Percentiles rank a stretch among this genome's conserved stretches.
phyloP scores from a whole-genome alignment of 2,888 invertebrate genomes.

The Agriopis leucophaearia region DNA sequence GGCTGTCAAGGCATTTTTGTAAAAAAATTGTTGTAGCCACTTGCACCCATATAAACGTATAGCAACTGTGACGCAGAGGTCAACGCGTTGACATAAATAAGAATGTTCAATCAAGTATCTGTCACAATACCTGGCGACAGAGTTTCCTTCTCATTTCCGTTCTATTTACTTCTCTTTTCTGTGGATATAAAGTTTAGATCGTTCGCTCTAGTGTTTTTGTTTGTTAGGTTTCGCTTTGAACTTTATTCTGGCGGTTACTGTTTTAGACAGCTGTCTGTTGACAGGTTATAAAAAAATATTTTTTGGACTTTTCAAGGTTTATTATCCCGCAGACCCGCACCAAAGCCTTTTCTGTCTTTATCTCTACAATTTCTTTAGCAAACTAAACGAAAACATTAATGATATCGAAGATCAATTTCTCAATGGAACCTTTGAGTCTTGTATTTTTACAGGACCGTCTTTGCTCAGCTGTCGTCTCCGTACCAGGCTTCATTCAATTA shows the following conservation, averaged over 20 bases:
- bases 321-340: not conserved
- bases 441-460: slow-evolving; percentile 27
- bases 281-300: not conserved
- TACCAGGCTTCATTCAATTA: slow-evolving; percentile 29
- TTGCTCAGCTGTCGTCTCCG: slow-evolving; percentile 19
- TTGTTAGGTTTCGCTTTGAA: not conserved
- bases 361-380: not conserved
- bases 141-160: too few relatives aligned
- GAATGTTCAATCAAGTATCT: too few relatives aligned
- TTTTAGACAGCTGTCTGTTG: not conserved
- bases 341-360: not conserved
- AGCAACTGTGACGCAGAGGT: too few relatives aligned
- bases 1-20: too few relatives aligned
- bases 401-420: slow-evolving; percentile 15
- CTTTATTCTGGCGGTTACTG: not conserved
- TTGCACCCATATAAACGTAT: too few relatives aligned
- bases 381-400: slow-evolving; percentile 11
- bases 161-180: too few relatives aligned
- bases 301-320: not conserved
- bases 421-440: slow-evolving; percentile 6
- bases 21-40: too few relatives aligned
- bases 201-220: not conserved
- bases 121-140: too few relatives aligned
- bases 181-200: too few relatives aligned
- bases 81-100: too few relatives aligned